Percentiles rank a stretch among this genome's conserved stretches.
Evolutionary conservation across 2,888 invertebrate genomes (phyloP).

Genomic region (Meliscaeva auricollis): DNA sequence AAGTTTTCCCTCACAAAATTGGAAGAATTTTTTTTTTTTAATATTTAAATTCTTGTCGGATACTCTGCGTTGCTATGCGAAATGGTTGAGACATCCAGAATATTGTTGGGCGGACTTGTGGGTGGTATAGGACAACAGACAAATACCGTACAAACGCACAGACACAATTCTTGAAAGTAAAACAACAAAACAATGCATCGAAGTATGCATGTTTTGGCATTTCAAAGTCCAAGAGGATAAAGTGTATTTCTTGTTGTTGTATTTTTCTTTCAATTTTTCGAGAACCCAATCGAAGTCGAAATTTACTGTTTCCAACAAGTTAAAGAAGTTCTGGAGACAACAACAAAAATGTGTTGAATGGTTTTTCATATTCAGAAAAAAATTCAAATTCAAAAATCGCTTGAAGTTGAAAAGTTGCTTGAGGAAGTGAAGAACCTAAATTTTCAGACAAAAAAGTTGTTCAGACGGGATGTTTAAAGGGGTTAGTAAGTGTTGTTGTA

Average conservation of each 20-base stretch:
- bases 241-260: neutral
- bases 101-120: neutral
- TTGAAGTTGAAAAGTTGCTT: constrained; percentile 1
- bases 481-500: neutral
- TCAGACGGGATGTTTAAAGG: neutral
- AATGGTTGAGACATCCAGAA: constrained; percentile 25
- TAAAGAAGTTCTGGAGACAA: neutral
- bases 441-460: neutral
- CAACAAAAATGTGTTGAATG: neutral
- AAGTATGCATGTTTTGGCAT: too few species aligned
- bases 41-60: neutral
- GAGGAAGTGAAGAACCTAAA: neutral
- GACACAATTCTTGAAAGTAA: neutral
- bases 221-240: neutral
- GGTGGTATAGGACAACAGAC: neutral
- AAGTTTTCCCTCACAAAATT: constrained; percentile 24
- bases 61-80: neutral
- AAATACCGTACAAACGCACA: neutral
- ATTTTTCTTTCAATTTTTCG: neutral
- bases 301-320: neutral
- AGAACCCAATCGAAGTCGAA: neutral
- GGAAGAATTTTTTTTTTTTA: constrained; percentile 1
- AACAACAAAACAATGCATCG: neutral
- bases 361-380: neutral
- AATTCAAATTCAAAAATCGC: constrained; percentile 18